Evolutionary conservation across 1,140 invertebrate genomes (phyloP).

Genomic region (Rhynchophorus ferrugineus): DNA sequence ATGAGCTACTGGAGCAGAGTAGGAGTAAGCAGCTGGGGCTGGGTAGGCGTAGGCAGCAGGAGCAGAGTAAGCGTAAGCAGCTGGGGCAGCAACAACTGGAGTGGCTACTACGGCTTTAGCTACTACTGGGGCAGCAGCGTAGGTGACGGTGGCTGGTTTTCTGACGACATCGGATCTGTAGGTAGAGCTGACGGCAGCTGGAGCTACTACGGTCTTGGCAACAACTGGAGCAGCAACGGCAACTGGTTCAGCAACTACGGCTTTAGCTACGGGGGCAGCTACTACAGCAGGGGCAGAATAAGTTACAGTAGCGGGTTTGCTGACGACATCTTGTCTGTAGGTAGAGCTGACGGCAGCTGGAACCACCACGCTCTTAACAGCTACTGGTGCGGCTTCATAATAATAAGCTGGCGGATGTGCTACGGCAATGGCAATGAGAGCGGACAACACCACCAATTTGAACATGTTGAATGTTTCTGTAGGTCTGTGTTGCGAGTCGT

Average conservation of each 20-base stretch:
- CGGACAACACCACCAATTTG: constrained; percentile 33
- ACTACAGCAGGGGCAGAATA: constrained; percentile 9
- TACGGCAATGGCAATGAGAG: constrained; percentile 26
- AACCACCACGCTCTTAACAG: constrained; percentile 10
- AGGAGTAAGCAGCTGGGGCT: constrained; percentile 1
- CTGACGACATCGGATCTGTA: constrained; percentile 12
- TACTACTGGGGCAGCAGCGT: constrained; percentile 1
- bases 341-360: constrained; percentile 11
- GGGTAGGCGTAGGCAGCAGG: constrained; percentile 10
- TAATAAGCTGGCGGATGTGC: constrained; percentile 21
- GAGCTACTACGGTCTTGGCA: not conserved
- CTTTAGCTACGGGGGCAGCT: constrained; percentile 1
- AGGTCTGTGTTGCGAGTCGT: constrained; percentile 30
- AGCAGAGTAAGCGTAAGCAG: constrained; percentile 8
- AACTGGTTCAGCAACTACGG: constrained; percentile 10
- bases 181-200: constrained; percentile 7
- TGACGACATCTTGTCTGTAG: constrained; percentile 19
- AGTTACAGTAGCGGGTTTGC: constrained; percentile 16
- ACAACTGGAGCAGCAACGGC: constrained; percentile 8
- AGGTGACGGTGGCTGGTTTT: constrained; percentile 9
- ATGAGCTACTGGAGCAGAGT: constrained; percentile 1
- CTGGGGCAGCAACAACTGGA: constrained; percentile 13
- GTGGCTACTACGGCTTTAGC: too few relatives aligned
- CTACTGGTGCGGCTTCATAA: constrained; percentile 19
- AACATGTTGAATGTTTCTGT: constrained; percentile 26